phyloP scores from a whole-genome alignment of 2,888 invertebrate genomes.

The Eulithis prunata region DNA sequence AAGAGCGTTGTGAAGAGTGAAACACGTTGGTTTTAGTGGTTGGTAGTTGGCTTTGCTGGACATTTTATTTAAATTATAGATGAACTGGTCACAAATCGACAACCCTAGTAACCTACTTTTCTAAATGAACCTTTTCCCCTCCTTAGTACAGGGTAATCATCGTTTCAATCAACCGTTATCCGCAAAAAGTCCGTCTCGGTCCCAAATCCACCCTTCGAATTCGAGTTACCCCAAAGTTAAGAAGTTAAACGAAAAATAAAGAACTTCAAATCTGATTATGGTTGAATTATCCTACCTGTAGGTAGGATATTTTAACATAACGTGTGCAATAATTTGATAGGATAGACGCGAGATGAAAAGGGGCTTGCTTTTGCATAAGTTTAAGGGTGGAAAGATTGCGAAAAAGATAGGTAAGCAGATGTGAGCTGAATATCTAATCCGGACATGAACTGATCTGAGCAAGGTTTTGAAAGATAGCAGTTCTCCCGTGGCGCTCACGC shows the following conservation, averaged over 20 bases:
- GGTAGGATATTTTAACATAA: conserved; percentile 28
- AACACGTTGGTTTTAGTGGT: background rate
- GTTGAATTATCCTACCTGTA: conserved; percentile 12
- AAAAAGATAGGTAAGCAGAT: conserved; percentile 43
- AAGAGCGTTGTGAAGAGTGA: too few relatives aligned
- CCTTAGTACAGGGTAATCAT: conserved; percentile 6
- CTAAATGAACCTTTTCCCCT: conserved; percentile 10
- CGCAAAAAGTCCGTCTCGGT: conserved; percentile 19
- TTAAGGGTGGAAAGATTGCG: conserved; percentile 42
- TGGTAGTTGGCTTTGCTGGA: background rate
- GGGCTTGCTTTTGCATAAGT: conserved; percentile 37
- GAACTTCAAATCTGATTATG: conserved; percentile 26
- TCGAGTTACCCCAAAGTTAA: conserved; percentile 19
- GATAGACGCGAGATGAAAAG: conserved; percentile 28
- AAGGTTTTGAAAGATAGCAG: conserved; percentile 29
- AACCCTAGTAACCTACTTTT: background rate
- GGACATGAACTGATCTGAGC: conserved; percentile 28
- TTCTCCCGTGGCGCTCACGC: conserved; percentile 25
- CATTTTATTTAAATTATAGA: background rate
- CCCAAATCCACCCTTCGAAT: conserved; percentile 20
- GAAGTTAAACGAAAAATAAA: conserved; percentile 23
- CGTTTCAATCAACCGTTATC: conserved; percentile 24
- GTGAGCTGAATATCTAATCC: conserved; percentile 42
- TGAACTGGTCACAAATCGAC: background rate
- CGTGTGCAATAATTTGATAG: conserved; percentile 29